Evolutionary conservation across 2,113 vertebrate species (phyloP).

Genomic region (Pachypanchax playfairii): DNA sequence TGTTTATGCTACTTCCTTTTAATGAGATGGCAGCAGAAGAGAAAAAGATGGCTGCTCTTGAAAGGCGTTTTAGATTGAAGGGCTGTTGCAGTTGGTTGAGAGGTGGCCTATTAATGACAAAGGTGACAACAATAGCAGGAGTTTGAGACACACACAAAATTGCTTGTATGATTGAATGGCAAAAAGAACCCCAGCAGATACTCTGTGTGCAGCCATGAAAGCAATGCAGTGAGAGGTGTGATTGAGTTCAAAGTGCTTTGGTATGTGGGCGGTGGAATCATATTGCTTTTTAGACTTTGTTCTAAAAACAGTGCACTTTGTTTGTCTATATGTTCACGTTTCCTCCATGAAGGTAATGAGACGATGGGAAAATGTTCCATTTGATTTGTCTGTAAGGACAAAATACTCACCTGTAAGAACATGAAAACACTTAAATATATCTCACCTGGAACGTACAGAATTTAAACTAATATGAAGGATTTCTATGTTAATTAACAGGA

Average conservation of each 20-base stretch:
- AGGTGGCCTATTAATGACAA: constrained; percentile 52
- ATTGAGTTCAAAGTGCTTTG: constrained; percentile 65
- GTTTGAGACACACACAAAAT: constrained; percentile 20
- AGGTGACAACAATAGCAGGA: constrained; percentile 39
- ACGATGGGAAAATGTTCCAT: constrained; percentile 1
- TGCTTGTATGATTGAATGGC: constrained; percentile 36
- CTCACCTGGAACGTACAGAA: not conserved
- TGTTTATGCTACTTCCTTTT: constrained; percentile 56
- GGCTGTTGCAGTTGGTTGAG: constrained; percentile 47
- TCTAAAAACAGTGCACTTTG: constrained; percentile 1
- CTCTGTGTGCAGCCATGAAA: constrained; percentile 35
- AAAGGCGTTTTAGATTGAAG: constrained; percentile 55
- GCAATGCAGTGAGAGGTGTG: constrained; percentile 40
- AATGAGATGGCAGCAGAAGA: constrained; percentile 50
- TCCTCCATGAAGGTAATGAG: constrained; percentile 5
- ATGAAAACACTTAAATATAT: constrained; percentile 1
- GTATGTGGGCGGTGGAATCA: constrained; percentile 39
- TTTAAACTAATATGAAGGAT: not conserved
- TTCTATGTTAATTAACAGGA: not conserved
- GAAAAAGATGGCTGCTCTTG: constrained; percentile 32
- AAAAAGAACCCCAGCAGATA: constrained; percentile 20
- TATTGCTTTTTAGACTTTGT: constrained; percentile 32
- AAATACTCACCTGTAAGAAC: not conserved
- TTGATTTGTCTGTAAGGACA: constrained; percentile 11
- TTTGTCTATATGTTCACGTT: constrained; percentile 23